Base-by-base conservation (phyloP, 2,797 vertebrate species). In the Poeciliopsis paucimaculata region DNA sequence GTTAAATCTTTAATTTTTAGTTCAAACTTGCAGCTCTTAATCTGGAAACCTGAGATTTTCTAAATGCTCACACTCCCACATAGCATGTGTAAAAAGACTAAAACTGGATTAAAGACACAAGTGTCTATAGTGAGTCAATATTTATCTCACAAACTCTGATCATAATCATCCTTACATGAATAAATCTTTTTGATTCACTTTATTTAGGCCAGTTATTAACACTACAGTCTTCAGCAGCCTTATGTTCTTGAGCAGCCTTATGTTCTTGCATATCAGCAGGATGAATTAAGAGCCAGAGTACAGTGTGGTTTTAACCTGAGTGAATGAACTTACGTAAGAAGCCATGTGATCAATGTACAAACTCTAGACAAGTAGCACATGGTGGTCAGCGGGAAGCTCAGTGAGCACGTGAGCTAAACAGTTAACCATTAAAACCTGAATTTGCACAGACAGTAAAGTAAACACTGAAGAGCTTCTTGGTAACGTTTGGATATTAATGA, bases 311-410 rank as follows among this genome's bases (percentile, higher is more conserved):
- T 47, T 66, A 23, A 71, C n/a, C 41, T 43, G 31, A 20, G 51
- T 4, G 8, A 6, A 20, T 41, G 26, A 3, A 36, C 0, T 87
- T 80, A 9, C 3, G 26, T 47, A 86, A 84, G 16, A 72, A 45
- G 64, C 15, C 73, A 47, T 62, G 31, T 39, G 77, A 76, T 64
- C 57, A 10, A 28, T 82, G 68, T 45, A 62, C 36, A 77, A 57
- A n/a, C 62, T 79, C 46, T 60, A 64, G 60, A 66, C 81, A 53
- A 85, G 43, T 68, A 36, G 43, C 18, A 28, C 43, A 11, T n/a
- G 45, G 26, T 47, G 23, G 28, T 7, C 13, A n/a, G 10, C 2
- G 28, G 16, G 31, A 31, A 39, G 18, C 34, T 26, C 5, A n/a
- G 28, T 46, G 3, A 15, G 20, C 81, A 84, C 11, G 43, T 88